phyloP scores from a whole-genome alignment of 1,140 invertebrate genomes.

The Octopus bimaculoides region DNA sequence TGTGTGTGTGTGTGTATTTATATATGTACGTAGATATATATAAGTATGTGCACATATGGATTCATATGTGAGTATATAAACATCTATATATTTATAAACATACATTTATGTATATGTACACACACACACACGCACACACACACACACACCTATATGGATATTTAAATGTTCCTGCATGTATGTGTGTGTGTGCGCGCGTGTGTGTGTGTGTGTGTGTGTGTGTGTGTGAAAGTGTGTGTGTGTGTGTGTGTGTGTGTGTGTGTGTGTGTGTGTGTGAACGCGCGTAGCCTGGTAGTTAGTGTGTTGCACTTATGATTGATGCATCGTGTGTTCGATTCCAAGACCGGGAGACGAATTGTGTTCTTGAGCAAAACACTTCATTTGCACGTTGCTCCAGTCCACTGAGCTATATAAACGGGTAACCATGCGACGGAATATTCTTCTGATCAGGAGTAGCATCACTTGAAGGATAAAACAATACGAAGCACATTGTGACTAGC shows the following conservation, averaged over 20 bases:
- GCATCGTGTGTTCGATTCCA: too few relatives aligned
- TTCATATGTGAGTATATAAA: background rate
- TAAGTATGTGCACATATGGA: background rate
- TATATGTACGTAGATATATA: background rate
- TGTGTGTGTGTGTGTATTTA: background rate
- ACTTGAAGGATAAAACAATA: too few relatives aligned
- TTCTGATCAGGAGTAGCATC: too few relatives aligned
- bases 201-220: background rate
- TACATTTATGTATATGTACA: background rate
- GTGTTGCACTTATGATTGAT: too few relatives aligned
- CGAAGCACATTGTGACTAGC: too few relatives aligned
- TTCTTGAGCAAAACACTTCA: too few relatives aligned
- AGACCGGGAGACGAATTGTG: too few relatives aligned
- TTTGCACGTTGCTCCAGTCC: too few relatives aligned
- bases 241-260: background rate
- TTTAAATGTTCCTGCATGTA: background rate
- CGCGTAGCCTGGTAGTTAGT: background rate
- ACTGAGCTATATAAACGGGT: too few relatives aligned
- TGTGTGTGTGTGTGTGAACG: background rate
- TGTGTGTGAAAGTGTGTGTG: background rate
- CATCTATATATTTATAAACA: background rate
- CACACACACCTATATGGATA: background rate
- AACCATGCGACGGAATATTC: too few relatives aligned
- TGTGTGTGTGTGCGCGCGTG: background rate
- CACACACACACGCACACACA: background rate